Base-by-base conservation (phyloP, 2,888 invertebrate genomes). In the Syrista parreyssii region DNA sequence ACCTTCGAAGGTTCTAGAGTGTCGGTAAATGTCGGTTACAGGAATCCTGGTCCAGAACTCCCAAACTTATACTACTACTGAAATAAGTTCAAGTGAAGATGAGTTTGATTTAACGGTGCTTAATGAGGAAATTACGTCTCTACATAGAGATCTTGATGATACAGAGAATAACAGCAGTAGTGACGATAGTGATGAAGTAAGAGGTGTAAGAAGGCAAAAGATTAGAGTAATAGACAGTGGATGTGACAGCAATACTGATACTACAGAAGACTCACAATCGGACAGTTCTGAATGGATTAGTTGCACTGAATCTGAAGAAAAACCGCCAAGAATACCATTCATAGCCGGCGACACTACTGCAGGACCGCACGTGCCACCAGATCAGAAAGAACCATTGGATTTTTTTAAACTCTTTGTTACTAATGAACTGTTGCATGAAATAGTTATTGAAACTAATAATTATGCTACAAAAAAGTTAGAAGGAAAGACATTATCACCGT, bases 231-330 rank as follows among this genome's bases (percentile, higher is more conserved):
- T 73, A 73, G 73, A 73, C 73, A 73, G 73, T 73, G 73, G 15
- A 73, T 73, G 73, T 73, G 73, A 73, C 73, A 73, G 33, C 73
- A 32, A 73, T 73, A 73, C 34, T 73, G 73, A 73, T 32, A 73
- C 73, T 73, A 31, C 73, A 73, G 73, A 73, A 73, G 73, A 73
- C 73, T 73, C 73, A 73, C 76, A 40, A 75, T 77, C 79, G 11
- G 75, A 79, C 73, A 76, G 75, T 68, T 77, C 79, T 15, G 76
- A 77, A 82, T 81, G 77, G 78, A 77, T 77, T 84, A 77, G 80
- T 76, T 75, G 82, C 81, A 73, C 73, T 33, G 73, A 73, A 73
- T n/a, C 73, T 31, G 73, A 73, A 73, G 73, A 73, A 73, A 73
- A 12, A 73, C 73, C 73, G 34, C 15, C 73, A 31, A 73, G 73